A percentile compares a stretch with the other conserved stretches of the same genome.
Evolutionary conservation across 2,888 invertebrate species (phyloP).

Genomic region (Ormyrus labotus): DNA sequence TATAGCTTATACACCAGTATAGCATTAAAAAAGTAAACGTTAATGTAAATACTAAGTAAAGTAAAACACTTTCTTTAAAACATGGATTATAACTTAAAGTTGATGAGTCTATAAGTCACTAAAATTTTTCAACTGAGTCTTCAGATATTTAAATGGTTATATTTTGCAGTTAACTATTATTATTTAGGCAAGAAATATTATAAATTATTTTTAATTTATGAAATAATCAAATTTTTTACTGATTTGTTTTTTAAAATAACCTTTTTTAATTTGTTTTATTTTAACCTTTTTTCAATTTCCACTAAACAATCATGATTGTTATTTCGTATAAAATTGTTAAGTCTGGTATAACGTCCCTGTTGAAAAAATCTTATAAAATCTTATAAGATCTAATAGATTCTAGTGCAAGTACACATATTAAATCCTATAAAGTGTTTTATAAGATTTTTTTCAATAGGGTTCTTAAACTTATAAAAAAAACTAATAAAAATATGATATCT

Average conservation of each 20-base stretch:
- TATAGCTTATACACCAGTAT: slow-evolving; percentile 22
- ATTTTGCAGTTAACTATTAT: slow-evolving; percentile 7
- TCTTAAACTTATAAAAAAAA: slow-evolving; percentile 21
- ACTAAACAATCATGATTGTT: slow-evolving; percentile 3
- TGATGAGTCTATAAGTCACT: slow-evolving; percentile 22
- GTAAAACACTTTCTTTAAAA: slow-evolving; percentile 20
- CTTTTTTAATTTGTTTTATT: not conserved
- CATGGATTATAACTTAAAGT: slow-evolving; percentile 18
- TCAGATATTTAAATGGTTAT: slow-evolving; percentile 13
- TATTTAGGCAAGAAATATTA: slow-evolving; percentile 5
- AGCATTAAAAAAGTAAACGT: slow-evolving; percentile 35
- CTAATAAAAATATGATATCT: slow-evolving; percentile 31
- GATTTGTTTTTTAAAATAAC: slow-evolving; percentile 30
- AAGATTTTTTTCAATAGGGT: not conserved
- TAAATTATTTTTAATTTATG: slow-evolving; percentile 17
- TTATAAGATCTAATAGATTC: too few relatives aligned
- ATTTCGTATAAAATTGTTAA: slow-evolving; percentile 22
- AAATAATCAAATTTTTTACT: slow-evolving; percentile 15
- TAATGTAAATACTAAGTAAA: slow-evolving; percentile 33
- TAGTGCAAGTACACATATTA: too few relatives aligned
- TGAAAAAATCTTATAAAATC: too few relatives aligned
- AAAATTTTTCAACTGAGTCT: slow-evolving; percentile 13
- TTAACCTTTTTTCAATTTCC: not conserved
- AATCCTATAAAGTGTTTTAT: too few relatives aligned
- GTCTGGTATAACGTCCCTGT: not conserved